A percentile compares a stretch with the other conserved stretches of the same genome.
phyloP scores from a whole-genome alignment of 1,140 invertebrate genomes.

The Pseudomyrmex pallidus region DNA sequence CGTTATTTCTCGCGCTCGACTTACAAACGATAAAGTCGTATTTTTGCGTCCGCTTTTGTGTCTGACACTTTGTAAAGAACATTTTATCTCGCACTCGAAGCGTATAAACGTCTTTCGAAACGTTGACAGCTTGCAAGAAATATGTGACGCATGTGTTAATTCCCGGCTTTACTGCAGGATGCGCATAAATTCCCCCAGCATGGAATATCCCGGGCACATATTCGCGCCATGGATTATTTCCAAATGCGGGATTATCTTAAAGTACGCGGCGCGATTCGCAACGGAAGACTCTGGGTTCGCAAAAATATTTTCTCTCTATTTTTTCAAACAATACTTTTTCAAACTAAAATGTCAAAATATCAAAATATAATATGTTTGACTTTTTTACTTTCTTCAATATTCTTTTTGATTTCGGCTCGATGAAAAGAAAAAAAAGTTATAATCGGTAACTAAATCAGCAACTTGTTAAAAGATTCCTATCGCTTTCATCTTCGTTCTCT shows the following conservation, averaged over 20 bases:
- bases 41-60: neutral
- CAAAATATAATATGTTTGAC: too few species aligned
- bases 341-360: neutral
- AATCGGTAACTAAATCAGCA: neutral
- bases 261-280: neutral
- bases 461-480: slow-evolving; percentile 6
- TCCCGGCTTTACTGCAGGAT: neutral
- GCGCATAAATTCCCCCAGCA: neutral
- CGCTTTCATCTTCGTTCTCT: neutral
- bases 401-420: too few species aligned
- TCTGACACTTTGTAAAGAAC: neutral
- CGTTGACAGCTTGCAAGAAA: slow-evolving; percentile 27
- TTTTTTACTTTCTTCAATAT: too few species aligned
- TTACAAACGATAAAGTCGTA: neutral
- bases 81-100: slow-evolving; percentile 8
- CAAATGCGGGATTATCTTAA: slow-evolving; percentile 16
- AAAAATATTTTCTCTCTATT: too few species aligned
- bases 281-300: too few species aligned
- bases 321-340: neutral
- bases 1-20: neutral
- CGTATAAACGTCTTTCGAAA: slow-evolving; percentile 13
- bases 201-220: slow-evolving; percentile 11
- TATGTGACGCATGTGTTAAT: slow-evolving; percentile 28
- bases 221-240: slow-evolving; percentile 26
- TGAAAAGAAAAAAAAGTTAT: neutral